Conservation (phyloP, 2,113 vertebrate species). For the Steatornis caripensis region DNA sequence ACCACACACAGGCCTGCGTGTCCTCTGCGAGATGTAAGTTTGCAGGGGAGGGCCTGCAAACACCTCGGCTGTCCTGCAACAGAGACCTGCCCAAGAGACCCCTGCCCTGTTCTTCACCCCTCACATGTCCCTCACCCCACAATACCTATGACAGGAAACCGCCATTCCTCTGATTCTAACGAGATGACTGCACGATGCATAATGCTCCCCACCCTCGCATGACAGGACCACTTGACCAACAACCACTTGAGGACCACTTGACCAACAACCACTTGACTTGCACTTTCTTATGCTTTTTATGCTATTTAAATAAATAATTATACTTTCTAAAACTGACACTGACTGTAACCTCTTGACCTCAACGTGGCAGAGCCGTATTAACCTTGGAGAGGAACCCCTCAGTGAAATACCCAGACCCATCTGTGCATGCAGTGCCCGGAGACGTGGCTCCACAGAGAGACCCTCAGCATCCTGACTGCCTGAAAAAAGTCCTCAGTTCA, state of each 20-base stretch:
- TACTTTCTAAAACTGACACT: background rate
- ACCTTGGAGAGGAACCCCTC: background rate
- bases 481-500: background rate
- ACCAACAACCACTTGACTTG: accelerated
- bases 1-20: accelerated
- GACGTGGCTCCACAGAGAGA: background rate
- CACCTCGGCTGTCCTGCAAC: background rate
- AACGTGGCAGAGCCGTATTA: background rate
- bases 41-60: background rate
- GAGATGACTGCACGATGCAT: accelerated
- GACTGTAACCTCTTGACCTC: background rate
- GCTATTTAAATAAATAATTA: background rate
- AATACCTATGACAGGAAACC: background rate
- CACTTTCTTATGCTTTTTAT: background rate
- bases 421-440: accelerated
- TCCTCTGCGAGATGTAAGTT: background rate
- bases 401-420: background rate
- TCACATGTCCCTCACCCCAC: accelerated
- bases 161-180: background rate
- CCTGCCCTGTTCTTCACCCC: background rate
- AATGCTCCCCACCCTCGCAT: background rate
- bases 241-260: background rate
- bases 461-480: background rate
- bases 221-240: background rate
- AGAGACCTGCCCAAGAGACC: background rate